Conservation (phyloP, 1,140 invertebrate species). For the Tenebrio molitor region DNA sequence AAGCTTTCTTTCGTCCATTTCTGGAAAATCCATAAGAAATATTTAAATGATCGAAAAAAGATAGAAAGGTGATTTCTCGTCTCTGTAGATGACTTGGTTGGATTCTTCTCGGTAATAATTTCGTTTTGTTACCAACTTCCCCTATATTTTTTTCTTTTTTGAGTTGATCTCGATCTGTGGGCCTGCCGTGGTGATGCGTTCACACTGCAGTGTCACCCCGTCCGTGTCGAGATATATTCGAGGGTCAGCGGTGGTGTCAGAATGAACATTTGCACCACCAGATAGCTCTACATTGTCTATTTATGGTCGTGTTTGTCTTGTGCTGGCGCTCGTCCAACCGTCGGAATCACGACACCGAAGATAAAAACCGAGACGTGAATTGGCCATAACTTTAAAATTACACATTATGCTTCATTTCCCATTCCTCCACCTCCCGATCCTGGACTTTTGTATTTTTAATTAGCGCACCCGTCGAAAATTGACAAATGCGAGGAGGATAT, state of each 20-base stretch:
- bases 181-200: too few relatives aligned
- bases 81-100: too few relatives aligned
- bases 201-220: constrained; percentile 7
- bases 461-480: constrained; percentile 15
- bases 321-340: constrained; percentile 56
- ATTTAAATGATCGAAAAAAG: too few relatives aligned
- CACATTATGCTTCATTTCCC: constrained; percentile 53
- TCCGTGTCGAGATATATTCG: constrained; percentile 12
- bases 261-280: constrained; percentile 57
- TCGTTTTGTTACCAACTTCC: too few relatives aligned
- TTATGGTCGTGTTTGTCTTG: constrained; percentile 60
- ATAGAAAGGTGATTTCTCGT: too few relatives aligned
- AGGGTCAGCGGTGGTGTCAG: constrained; percentile 54
- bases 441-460: constrained; percentile 12
- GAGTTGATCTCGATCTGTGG: too few relatives aligned
- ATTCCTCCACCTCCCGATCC: neutral
- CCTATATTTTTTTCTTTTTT: too few relatives aligned
- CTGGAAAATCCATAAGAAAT: too few relatives aligned
- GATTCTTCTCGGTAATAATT: too few relatives aligned
- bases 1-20: too few relatives aligned
- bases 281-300: constrained; percentile 56
- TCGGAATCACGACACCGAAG: constrained; percentile 50
- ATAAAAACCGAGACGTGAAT: constrained; percentile 56
- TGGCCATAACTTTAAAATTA: constrained; percentile 55
- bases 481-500: constrained; percentile 34